Conservation (phyloP, 1,140 invertebrate genomes). For the Uloborus diversus region DNA sequence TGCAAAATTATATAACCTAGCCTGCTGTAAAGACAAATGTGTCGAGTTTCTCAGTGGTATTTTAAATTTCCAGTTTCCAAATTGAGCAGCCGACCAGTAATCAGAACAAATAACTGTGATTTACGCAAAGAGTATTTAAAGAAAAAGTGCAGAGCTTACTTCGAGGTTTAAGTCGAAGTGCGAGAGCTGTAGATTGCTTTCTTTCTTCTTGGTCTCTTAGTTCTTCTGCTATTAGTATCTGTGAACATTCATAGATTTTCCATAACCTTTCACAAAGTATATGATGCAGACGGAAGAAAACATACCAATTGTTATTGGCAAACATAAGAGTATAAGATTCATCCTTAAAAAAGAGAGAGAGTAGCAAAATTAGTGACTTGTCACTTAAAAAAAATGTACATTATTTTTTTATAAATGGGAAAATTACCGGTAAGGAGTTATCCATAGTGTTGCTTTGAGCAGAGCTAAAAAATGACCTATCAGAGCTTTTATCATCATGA, state of each 20-base stretch:
- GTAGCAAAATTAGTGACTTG: no score
- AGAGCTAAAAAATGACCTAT: neutral
- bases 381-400: no score
- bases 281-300: constrained; percentile 94
- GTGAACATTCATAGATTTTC: constrained; percentile 80
- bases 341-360: constrained; percentile 66
- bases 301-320: constrained; percentile 92
- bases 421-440: constrained; percentile 25
- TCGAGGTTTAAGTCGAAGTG: constrained; percentile 86
- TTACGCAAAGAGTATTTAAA: no score
- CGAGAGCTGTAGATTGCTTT: constrained; percentile 83
- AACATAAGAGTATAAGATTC: constrained; percentile 85
- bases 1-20: no score
- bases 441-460: neutral
- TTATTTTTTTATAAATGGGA: neutral
- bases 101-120: no score
- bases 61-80: no score
- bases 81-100: neutral
- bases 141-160: constrained; percentile 68
- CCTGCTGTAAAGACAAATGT: no score
- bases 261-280: constrained; percentile 91
- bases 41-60: no score
- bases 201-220: constrained; percentile 70
- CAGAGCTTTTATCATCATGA: constrained; percentile 3
- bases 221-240: constrained; percentile 78